Conservation (phyloP, 2,888 invertebrate genomes). For the Machimus atricapillus region DNA sequence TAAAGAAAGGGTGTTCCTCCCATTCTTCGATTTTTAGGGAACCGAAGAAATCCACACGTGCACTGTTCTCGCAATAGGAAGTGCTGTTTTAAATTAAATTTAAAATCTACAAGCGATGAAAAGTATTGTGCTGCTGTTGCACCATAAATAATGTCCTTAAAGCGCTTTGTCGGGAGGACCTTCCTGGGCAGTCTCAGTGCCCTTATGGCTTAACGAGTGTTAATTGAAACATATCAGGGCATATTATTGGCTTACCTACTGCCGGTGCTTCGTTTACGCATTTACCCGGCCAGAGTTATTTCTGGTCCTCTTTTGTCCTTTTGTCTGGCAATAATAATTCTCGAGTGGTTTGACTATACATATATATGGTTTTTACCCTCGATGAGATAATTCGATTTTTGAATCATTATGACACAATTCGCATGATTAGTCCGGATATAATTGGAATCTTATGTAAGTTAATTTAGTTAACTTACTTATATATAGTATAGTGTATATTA, state of each 20-base stretch:
- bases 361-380: not conserved
- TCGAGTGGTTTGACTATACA: not conserved
- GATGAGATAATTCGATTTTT: not conserved
- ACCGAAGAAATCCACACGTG: not conserved
- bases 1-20: not conserved
- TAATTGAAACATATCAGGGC: slow-evolving; percentile 51
- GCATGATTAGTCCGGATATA: not conserved
- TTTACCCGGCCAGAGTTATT: not conserved
- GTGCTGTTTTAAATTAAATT: slow-evolving; percentile 8
- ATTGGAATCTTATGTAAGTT: not conserved
- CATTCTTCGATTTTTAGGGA: not conserved
- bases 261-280: not conserved
- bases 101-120: not conserved
- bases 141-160: slow-evolving; percentile 27
- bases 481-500: too few species aligned
- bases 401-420: not conserved
- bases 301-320: not conserved
- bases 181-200: slow-evolving; percentile 22
- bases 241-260: slow-evolving; percentile 1
- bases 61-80: not conserved
- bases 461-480: not conserved
- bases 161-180: not conserved
- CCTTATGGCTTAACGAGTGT: slow-evolving; percentile 49
- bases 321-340: not conserved
- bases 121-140: not conserved